Evolutionary conservation across 2,888 invertebrate species (phyloP).

Genomic region (Rhamphomyia laevipes): DNA sequence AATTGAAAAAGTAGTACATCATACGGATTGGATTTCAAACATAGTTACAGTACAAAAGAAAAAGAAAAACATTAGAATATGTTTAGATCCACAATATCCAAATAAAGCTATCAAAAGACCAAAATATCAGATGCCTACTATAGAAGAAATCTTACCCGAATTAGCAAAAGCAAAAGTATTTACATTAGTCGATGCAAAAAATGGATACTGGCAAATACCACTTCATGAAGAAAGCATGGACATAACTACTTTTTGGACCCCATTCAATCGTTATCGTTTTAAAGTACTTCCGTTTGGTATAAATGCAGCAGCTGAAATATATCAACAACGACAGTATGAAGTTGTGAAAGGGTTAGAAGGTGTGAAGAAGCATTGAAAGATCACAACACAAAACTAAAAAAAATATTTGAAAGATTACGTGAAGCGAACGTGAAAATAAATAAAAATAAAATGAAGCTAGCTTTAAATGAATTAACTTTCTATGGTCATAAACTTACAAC

Average conservation of each 20-base stretch:
- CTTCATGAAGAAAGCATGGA: conserved; percentile 24
- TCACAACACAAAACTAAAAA: conserved; percentile 15
- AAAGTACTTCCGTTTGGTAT: conserved; percentile 18
- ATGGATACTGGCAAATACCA: conserved; percentile 13
- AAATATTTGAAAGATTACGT: conserved; percentile 7
- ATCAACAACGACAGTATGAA: conserved; percentile 18
- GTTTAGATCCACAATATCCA: conserved; percentile 19
- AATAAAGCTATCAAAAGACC: conserved; percentile 15
- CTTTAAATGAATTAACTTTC: conserved; percentile 5
- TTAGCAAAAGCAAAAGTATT: conserved; percentile 16
- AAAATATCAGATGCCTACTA: conserved; percentile 16
- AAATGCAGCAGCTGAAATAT: conserved; percentile 17
- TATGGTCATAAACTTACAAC: conserved; percentile 15
- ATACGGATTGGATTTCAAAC: conserved; percentile 5
- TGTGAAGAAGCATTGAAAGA: conserved; percentile 14
- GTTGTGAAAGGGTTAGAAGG: conserved; percentile 14
- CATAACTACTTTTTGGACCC: conserved; percentile 20
- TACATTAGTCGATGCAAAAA: conserved; percentile 16
- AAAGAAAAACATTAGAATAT: conserved; percentile 20
- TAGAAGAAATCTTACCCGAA: conserved; percentile 17
- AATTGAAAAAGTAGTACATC: conserved; percentile 3
- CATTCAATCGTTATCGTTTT: conserved; percentile 8
- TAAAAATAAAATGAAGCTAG: not conserved
- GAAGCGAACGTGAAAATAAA: not conserved
- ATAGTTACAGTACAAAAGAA: conserved; percentile 5